Percentiles rank a stretch among this genome's conserved stretches.
phyloP scores from a whole-genome alignment of 1,140 invertebrate genomes.

The Ips typographus region DNA sequence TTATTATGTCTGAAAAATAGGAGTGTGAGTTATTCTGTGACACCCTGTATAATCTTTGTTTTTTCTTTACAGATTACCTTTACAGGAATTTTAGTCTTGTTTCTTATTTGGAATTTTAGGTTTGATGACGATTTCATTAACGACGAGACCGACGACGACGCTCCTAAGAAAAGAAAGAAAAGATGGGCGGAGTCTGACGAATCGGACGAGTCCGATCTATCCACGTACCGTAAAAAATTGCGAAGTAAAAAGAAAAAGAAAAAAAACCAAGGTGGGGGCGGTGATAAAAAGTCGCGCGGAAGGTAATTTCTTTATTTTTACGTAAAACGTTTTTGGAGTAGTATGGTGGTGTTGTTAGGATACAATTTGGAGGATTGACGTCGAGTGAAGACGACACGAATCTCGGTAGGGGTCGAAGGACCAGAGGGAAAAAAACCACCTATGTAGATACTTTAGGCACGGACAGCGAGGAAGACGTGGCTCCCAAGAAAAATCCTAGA shows the following conservation, averaged over 20 bases:
- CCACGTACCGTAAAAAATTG: constrained; percentile 39
- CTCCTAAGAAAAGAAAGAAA: constrained; percentile 58
- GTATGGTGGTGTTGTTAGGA: constrained; percentile 32
- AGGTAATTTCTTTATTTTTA: constrained; percentile 4
- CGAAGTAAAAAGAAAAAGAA: constrained; percentile 49
- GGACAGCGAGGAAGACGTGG: constrained; percentile 59
- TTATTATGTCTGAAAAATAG: too few relatives aligned
- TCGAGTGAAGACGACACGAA: constrained; percentile 55
- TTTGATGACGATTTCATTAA: constrained; percentile 64
- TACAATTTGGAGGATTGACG: constrained; percentile 58
- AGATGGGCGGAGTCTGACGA: constrained; percentile 60
- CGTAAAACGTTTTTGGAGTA: constrained; percentile 2
- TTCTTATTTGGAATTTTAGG: constrained; percentile 36
- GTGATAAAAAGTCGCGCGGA: constrained; percentile 12
- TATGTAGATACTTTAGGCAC: constrained; percentile 67
- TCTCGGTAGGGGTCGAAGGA: constrained; percentile 55
- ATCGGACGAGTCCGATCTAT: constrained; percentile 60
- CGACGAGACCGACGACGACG: constrained; percentile 61
- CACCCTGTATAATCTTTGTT: not conserved
- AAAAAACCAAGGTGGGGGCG: not conserved
- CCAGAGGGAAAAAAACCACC: constrained; percentile 70
- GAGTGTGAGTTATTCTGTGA: not conserved
- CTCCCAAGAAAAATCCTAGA: constrained; percentile 24
- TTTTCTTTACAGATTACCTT: not conserved
- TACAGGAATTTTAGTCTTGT: constrained; percentile 6